phyloP scores from a whole-genome alignment of 2,113 vertebrate genomes.

The Chiloscyllium plagiosum region DNA sequence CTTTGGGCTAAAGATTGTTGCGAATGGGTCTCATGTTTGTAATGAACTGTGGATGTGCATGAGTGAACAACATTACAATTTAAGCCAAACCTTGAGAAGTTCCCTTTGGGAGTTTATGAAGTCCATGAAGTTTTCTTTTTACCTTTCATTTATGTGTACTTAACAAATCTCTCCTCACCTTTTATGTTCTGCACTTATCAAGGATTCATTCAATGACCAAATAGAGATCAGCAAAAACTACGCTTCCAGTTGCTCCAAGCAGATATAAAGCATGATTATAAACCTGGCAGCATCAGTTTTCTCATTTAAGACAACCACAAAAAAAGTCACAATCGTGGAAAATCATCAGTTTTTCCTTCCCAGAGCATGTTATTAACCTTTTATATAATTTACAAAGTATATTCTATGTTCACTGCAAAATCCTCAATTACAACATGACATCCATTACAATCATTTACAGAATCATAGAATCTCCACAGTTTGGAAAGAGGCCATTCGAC shows the following conservation, averaged over 20 bases:
- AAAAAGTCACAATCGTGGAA: neutral
- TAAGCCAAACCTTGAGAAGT: neutral
- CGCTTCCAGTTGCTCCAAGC: neutral
- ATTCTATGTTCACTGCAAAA: too few relatives aligned
- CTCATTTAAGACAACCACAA: neutral
- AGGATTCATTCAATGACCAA: neutral
- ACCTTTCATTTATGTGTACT: neutral
- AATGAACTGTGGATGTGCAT: neutral
- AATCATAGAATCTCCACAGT: too few relatives aligned
- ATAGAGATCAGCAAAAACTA: neutral
- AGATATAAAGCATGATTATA: neutral
- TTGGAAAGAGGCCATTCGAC: too few relatives aligned
- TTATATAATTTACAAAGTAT: neutral
- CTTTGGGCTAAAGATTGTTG: too few relatives aligned
- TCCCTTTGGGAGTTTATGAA: too few relatives aligned
- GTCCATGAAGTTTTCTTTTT: neutral
- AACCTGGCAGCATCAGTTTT: neutral
- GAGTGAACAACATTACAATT: neutral
- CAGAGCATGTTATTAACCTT: neutral
- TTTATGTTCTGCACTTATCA: neutral
- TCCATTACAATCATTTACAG: neutral
- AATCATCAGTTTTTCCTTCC: neutral
- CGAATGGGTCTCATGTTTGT: neutral
- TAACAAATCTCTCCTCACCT: neutral
- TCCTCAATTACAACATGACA: neutral